phyloP scores from a whole-genome alignment of 2,113 vertebrate genomes.

The Psilopsiagon aymara region DNA sequence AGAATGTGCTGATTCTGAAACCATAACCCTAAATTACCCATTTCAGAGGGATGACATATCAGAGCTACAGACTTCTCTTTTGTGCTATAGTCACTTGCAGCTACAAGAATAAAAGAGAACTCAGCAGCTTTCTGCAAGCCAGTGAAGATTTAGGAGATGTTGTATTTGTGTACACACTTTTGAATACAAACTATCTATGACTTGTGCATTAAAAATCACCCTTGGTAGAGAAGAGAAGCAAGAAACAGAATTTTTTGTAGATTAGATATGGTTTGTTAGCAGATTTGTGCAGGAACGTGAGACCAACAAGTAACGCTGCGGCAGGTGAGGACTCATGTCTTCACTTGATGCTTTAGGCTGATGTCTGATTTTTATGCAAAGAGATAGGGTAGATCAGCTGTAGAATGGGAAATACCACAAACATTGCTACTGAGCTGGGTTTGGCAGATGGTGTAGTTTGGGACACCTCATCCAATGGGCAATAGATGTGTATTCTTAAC shows the following conservation, averaged over 20 bases:
- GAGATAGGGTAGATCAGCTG: neutral
- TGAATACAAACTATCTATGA: neutral
- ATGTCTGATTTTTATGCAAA: neutral
- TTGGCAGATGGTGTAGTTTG: neutral
- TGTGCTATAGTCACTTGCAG: slow-evolving; percentile 32
- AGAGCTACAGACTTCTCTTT: slow-evolving; percentile 28
- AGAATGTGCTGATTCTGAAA: slow-evolving; percentile 68
- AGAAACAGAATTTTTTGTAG: neutral
- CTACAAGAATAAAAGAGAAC: slow-evolving; percentile 30
- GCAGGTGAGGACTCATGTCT: neutral
- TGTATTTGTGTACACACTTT: slow-evolving; percentile 29
- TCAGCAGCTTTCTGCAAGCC: slow-evolving; percentile 30
- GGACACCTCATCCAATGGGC: neutral
- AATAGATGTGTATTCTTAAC: neutral
- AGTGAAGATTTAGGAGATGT: neutral
- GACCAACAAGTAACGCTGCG: neutral
- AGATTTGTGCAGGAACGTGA: neutral
- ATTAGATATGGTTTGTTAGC: neutral
- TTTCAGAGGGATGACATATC: slow-evolving; percentile 48
- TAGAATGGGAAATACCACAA: neutral
- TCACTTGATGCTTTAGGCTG: neutral
- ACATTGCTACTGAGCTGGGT: neutral
- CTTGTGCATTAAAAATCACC: neutral
- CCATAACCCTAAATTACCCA: slow-evolving; percentile 65
- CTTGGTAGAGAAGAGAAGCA: neutral